Evolutionary conservation across 37 sponge, comb jelly and placozoan genomes (phyloP).

Genomic region (Haliclona indistincta): DNA sequence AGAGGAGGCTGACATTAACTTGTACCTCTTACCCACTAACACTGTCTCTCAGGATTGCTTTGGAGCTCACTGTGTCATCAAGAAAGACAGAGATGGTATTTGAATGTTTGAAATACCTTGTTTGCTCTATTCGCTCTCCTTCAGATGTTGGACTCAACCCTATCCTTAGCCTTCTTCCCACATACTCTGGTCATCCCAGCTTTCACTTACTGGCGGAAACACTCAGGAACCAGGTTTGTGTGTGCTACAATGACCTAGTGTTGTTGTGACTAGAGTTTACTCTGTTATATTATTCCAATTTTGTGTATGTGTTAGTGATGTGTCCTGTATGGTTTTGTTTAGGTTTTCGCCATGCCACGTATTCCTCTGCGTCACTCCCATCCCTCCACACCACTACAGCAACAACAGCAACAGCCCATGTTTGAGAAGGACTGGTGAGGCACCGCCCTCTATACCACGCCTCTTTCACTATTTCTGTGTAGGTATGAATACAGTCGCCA

Average conservation of each 20-base stretch:
- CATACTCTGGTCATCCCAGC: conserved; percentile 64
- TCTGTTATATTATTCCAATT: too few species aligned
- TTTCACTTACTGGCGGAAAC: conserved; percentile 68
- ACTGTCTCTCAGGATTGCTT: conserved; percentile 29
- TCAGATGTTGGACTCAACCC: conserved; percentile 66
- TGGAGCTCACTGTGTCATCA: conserved; percentile 14
- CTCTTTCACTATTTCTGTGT: background rate
- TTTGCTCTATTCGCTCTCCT: background rate
- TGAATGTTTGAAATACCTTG: background rate
- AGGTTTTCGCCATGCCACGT: conserved; percentile 74
- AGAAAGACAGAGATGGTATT: conserved; percentile 58
- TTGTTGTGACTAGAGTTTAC: too few species aligned
- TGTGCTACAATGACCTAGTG: conserved; percentile 16
- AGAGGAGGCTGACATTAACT: conserved; percentile 45
- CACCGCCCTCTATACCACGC: background rate
- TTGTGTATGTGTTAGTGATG: conserved; percentile 17
- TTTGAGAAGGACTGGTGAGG: conserved; percentile 74
- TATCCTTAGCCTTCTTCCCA: conserved; percentile 36
- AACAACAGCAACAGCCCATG: conserved; percentile 44
- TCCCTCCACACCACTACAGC: background rate
- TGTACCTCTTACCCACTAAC: conserved; percentile 58
- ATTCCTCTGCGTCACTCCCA: conserved; percentile 30
- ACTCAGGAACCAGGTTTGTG: conserved; percentile 58
- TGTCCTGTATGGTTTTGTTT: background rate
- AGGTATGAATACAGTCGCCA: conserved; percentile 57